These are phyloP conservation scores for Engraulis encrasicolus DNA, from an alignment of 2,113 vertebrate genomes.

Conservation along the genomic window DNA sequence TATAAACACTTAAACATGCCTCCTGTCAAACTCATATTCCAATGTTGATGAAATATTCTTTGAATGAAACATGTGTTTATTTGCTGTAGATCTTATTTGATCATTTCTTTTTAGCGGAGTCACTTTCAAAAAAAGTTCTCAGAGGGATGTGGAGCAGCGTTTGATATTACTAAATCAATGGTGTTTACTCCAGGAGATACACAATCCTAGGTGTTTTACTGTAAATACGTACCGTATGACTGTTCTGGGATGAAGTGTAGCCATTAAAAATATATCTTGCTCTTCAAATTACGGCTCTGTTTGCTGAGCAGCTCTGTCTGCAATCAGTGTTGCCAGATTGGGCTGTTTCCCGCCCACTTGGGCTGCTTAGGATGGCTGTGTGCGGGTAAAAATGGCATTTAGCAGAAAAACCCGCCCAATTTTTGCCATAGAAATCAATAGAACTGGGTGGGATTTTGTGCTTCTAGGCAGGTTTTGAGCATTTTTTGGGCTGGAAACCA, in stretches of 20 bases:
- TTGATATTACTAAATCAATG: slow-evolving; percentile 51
- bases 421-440: too few species aligned
- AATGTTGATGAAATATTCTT: slow-evolving; percentile 29
- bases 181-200: slow-evolving; percentile 42
- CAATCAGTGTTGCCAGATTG: too few species aligned
- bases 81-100: background rate
- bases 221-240: slow-evolving; percentile 40
- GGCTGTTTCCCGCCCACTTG: too few species aligned
- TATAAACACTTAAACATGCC: background rate
- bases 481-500: too few species aligned
- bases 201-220: slow-evolving; percentile 27
- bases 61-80: slow-evolving; percentile 26
- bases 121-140: background rate
- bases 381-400: too few species aligned
- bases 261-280: slow-evolving; percentile 39
- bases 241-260: background rate
- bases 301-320: background rate
- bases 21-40: slow-evolving; percentile 34
- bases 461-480: too few species aligned
- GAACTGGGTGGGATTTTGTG: too few species aligned
- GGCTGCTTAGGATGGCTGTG: too few species aligned
- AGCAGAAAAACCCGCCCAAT: too few species aligned
- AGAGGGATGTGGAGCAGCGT: slow-evolving; percentile 36
- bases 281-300: background rate
- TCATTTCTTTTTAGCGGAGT: slow-evolving; percentile 39